These are phyloP conservation scores for Anabacerthia variegaticeps DNA, from an alignment of 2,797 vertebrate genomes.

Conservation along the genomic window DNA sequence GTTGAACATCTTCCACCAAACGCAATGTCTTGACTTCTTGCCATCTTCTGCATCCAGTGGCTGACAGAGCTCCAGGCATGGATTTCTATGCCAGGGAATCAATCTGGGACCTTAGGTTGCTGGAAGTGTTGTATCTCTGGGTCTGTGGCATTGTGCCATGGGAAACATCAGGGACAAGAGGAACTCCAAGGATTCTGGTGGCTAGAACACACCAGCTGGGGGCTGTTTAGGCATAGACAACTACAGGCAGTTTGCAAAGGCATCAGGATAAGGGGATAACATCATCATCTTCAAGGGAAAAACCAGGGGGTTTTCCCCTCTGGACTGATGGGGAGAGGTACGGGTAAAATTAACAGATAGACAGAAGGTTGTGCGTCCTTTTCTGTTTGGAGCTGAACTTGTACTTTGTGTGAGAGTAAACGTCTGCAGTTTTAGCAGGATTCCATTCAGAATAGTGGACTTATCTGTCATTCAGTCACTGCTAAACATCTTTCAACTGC, in stretches of 20 bases:
- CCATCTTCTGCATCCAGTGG: neutral
- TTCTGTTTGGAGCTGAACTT: neutral
- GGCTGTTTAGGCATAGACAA: neutral
- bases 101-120: accelerated
- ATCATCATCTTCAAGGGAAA: neutral
- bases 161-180: neutral
- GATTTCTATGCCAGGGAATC: neutral
- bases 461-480: neutral
- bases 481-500: neutral
- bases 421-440: neutral
- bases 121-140: neutral
- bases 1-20: conserved; percentile 24
- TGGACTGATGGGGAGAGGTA: neutral
- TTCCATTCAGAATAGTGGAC: neutral
- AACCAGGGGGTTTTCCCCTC: neutral
- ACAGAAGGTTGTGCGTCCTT: neutral
- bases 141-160: accelerated
- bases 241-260: neutral
- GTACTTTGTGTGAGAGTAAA: neutral
- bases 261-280: neutral
- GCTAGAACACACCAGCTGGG: neutral
- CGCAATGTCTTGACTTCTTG: neutral
- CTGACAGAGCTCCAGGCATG: neutral
- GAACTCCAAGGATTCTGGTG: neutral
- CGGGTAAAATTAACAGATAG: neutral